Evolutionary conservation across 2,888 invertebrate species (phyloP).

Genomic region (Athripsodes cinereus): DNA sequence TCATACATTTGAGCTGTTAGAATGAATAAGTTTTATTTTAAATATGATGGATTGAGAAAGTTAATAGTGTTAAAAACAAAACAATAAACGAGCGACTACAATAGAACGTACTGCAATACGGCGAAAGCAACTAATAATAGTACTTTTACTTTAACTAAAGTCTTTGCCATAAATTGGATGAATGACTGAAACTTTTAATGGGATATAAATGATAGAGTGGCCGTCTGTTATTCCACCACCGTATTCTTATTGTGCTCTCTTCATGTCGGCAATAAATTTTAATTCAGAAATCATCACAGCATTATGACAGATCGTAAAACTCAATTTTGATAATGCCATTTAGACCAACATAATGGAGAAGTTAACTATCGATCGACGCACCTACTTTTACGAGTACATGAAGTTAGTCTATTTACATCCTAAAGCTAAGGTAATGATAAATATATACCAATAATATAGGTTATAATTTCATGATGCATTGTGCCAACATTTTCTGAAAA

Average conservation of each 20-base stretch:
- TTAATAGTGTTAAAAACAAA: neutral
- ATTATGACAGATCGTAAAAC: neutral
- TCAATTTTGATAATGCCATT: no score
- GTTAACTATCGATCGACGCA: no score
- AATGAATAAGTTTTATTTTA: no score
- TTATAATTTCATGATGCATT: no score
- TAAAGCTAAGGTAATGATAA: no score
- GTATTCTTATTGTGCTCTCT: neutral
- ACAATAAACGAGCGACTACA: neutral
- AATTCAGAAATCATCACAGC: neutral
- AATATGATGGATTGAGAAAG: neutral
- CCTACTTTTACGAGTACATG: no score
- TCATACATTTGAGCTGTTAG: no score
- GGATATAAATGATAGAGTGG: slow-evolving; percentile 1
- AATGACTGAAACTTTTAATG: neutral
- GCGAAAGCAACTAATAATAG: neutral
- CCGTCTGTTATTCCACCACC: neutral
- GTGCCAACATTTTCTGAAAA: no score
- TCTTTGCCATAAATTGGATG: neutral
- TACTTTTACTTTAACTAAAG: neutral
- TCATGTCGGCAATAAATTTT: neutral
- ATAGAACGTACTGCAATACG: neutral
- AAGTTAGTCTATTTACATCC: no score
- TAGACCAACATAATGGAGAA: no score
- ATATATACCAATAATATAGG: no score